A percentile compares a stretch with the other conserved stretches of the same genome.
phyloP scores from a whole-genome alignment of 2,888 invertebrate species.

The Hetaerina titia region DNA sequence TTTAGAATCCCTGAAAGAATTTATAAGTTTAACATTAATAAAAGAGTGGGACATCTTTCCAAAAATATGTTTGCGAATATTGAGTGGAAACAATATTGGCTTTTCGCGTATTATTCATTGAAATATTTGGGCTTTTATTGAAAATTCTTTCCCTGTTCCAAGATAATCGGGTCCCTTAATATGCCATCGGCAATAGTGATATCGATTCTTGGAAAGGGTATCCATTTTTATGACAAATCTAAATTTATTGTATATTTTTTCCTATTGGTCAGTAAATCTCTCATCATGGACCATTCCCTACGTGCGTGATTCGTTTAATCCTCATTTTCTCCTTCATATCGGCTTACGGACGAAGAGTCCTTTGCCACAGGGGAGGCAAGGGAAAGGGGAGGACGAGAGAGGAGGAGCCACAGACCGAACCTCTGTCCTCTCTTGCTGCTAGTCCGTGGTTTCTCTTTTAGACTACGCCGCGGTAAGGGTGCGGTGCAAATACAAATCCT shows the following conservation, averaged over 20 bases:
- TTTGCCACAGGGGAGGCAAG: background rate
- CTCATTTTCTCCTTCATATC: conserved; percentile 30
- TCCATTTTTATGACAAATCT: background rate
- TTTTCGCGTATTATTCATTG: background rate
- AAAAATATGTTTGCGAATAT: background rate
- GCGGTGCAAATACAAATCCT: background rate
- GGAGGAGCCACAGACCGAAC: background rate
- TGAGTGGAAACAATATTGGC: background rate
- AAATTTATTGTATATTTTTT: background rate
- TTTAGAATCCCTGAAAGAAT: no score
- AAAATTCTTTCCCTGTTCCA: background rate
- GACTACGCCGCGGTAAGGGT: background rate
- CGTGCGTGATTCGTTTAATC: background rate
- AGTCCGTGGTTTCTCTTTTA: background rate
- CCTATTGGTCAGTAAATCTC: background rate
- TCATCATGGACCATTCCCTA: background rate
- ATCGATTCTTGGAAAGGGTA: background rate
- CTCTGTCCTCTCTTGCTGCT: background rate
- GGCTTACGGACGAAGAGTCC: background rate
- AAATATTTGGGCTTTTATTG: background rate
- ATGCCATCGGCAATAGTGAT: background rate
- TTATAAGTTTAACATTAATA: no score
- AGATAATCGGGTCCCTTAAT: background rate
- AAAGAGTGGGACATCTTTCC: no score
- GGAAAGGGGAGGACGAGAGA: background rate